Evolutionary conservation across 2,113 vertebrate species (phyloP), one percentile per base, ranked within the genome.

Genomic region (Psettodes erumei): DNA sequence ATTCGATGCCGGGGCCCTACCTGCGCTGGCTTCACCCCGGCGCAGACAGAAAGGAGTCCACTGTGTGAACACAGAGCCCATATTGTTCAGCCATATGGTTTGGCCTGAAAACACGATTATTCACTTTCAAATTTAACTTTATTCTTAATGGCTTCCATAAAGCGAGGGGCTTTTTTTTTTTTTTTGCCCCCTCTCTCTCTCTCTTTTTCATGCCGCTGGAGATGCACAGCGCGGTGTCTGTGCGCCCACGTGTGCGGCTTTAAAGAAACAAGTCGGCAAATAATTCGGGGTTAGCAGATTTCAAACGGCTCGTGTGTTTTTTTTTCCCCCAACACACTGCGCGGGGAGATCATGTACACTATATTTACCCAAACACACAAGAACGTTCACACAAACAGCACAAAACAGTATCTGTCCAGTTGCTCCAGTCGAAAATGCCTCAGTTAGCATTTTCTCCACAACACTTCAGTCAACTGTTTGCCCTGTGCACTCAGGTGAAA

Each of bases 401-500:
- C 91, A 91, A 84, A 90, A 82, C 80, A 1, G 70, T 71, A 89
- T 92, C 88, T 86, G 88, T 93, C 88, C 84, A 84, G 81, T 90
- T 82, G 78, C 79, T 82, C 83, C 66, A 71, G 75, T 90, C 86
- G 85, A 90, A 92, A 93, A 90, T 86, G 89, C 89, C 83, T 89
- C 90, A 76, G 93, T 94, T 92, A 86, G 92, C 93, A 90, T 94
- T 94, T 94, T 93, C 90, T 89, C 78, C 87, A 90, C 74, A 91
- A 93, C 90, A 91, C 90, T 90, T 93, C 88, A 94, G 91, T 93
- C 88, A 91, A 91, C 91, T 93, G 92, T 92, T 93, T 93, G 93
- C 87, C 88, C 90, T 91, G 90, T 93, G 92, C 90, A 91, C 89
- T 89, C 93, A 92, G 89, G 92, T 94, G 94, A 94, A 94, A 94